phyloP scores from a whole-genome alignment of 1,140 invertebrate species.

The Zaprionus gabonicus region DNA sequence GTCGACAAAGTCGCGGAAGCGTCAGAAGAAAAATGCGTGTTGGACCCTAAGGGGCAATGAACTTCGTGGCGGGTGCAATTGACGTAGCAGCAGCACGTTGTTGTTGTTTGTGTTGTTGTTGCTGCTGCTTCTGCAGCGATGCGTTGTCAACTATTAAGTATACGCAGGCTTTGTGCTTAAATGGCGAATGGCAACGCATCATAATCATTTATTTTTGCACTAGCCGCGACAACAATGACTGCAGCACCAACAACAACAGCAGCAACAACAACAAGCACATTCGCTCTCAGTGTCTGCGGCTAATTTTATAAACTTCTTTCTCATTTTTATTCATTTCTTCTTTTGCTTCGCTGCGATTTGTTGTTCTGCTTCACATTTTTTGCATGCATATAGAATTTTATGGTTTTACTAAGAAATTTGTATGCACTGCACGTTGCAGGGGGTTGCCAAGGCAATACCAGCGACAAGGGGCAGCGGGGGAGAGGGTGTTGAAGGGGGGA shows the following conservation, averaged over 20 bases:
- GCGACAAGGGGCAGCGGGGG: neutral
- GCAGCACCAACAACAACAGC: conserved; percentile 29
- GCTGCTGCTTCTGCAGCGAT: conserved; percentile 46
- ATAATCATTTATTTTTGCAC: conserved; percentile 78
- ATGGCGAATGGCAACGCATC: conserved; percentile 68
- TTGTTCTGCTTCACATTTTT: conserved; percentile 59
- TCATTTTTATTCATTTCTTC: conserved; percentile 32
- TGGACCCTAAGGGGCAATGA: conserved; percentile 57
- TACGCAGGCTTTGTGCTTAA: conserved; percentile 30
- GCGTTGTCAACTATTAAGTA: conserved; percentile 70
- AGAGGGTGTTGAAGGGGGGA: conserved; percentile 11
- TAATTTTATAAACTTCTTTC: conserved; percentile 76
- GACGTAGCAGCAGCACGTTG: conserved; percentile 11
- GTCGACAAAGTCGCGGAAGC: conserved; percentile 70
- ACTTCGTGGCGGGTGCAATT: conserved; percentile 61
- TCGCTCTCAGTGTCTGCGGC: conserved; percentile 45
- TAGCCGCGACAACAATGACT: conserved; percentile 56
- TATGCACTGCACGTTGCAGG: conserved; percentile 58
- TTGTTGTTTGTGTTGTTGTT: conserved; percentile 17
- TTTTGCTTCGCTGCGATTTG: conserved; percentile 58
- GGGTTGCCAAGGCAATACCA: neutral
- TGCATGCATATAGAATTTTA: conserved; percentile 68
- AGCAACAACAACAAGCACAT: conserved; percentile 30
- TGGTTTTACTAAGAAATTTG: conserved; percentile 73
- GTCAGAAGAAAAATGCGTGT: conserved; percentile 67